Percentiles rank a stretch among this genome's conserved stretches.
Evolutionary conservation across 2,888 invertebrate genomes (phyloP).

Genomic region (Neuroscelio doddi): DNA sequence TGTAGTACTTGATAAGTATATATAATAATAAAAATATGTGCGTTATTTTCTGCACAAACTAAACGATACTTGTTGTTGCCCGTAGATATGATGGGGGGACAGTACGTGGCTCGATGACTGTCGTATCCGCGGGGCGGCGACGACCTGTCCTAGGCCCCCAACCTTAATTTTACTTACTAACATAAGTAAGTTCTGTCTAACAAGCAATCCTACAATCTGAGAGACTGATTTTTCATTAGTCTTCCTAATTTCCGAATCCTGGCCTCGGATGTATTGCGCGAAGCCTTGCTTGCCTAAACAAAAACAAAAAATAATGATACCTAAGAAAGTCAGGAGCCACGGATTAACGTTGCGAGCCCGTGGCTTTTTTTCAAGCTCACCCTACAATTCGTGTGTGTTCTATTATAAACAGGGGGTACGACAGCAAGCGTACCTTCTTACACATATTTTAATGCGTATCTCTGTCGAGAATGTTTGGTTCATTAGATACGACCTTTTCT

Average conservation of each 20-base stretch:
- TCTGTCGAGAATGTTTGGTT: constrained; percentile 28
- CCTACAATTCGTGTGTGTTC: constrained; percentile 38
- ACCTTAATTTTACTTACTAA: constrained; percentile 73
- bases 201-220: constrained; percentile 67
- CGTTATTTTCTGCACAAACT: constrained; percentile 72
- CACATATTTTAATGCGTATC: constrained; percentile 23
- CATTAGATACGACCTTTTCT: constrained; percentile 23
- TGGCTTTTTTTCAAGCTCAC: constrained; percentile 49
- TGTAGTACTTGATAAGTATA: no score
- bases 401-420: constrained; percentile 11
- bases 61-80: constrained; percentile 70
- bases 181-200: constrained; percentile 73
- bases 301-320: constrained; percentile 18
- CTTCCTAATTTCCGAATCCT: constrained; percentile 59
- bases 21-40: neutral
- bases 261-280: constrained; percentile 69
- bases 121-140: constrained; percentile 77
- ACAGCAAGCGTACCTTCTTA: neutral
- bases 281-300: constrained; percentile 58
- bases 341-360: constrained; percentile 54
- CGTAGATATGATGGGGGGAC: constrained; percentile 77
- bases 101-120: constrained; percentile 77
- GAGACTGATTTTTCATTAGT: constrained; percentile 58
- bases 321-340: constrained; percentile 39
- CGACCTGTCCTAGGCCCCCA: constrained; percentile 73